Evolutionary conservation across 2,888 invertebrate genomes (phyloP).

Genomic region (Watsonalla cultraria): DNA sequence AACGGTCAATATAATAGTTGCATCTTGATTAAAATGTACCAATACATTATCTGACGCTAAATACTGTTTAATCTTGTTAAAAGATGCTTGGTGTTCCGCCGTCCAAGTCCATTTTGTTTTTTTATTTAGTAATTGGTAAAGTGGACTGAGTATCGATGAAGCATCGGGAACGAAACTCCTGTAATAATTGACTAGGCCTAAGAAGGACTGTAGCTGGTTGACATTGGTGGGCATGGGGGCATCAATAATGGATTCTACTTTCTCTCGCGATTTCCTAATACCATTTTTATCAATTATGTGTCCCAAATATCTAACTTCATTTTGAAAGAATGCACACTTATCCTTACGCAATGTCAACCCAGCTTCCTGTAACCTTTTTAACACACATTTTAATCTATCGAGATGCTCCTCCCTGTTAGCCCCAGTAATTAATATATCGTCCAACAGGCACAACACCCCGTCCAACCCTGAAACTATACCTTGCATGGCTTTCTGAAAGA

Average conservation of each 20-base stretch:
- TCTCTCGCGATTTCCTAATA: conserved; percentile 6
- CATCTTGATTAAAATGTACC: conserved; percentile 9
- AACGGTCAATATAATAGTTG: conserved; percentile 17
- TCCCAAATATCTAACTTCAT: conserved; percentile 9
- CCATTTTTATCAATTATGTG: conserved; percentile 10
- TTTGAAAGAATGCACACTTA: conserved; percentile 14
- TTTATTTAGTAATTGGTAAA: conserved; percentile 15
- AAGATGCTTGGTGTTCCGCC: conserved; percentile 3
- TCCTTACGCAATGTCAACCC: conserved; percentile 8
- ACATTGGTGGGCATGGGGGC: conserved; percentile 12
- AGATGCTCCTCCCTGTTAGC: neutral
- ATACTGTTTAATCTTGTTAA: conserved; percentile 9
- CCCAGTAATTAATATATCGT: conserved; percentile 7
- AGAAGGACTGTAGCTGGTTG: conserved; percentile 17
- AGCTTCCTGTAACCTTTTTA: conserved; percentile 4
- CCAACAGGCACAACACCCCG: conserved; percentile 5
- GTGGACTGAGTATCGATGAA: conserved; percentile 10
- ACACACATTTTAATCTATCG: neutral
- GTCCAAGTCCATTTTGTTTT: conserved; percentile 11
- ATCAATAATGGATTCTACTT: conserved; percentile 14
- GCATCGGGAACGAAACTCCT: no score
- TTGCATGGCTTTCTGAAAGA: conserved; percentile 11
- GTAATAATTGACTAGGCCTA: conserved; percentile 21
- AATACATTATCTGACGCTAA: conserved; percentile 10
- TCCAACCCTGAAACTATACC: conserved; percentile 7